A percentile compares a stretch with the other conserved stretches of the same genome.
Evolutionary conservation across 2,113 vertebrate species (phyloP).

Genomic region (Falcunculus frontatus): DNA sequence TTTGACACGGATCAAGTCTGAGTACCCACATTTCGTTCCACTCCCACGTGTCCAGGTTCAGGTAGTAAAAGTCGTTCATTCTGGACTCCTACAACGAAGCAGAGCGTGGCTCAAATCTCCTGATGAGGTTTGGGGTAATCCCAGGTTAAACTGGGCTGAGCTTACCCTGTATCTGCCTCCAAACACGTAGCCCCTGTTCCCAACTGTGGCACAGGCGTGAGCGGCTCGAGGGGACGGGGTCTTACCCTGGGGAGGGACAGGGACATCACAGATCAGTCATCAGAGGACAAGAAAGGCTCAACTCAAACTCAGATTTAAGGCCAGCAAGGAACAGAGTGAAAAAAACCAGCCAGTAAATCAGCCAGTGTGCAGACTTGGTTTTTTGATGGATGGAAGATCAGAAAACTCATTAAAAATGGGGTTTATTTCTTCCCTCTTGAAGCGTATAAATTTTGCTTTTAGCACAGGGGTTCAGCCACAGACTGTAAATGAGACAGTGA

Average conservation of each 20-base stretch:
- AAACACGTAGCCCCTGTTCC: slow-evolving; percentile 91
- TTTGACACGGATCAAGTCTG: rapidly evolving
- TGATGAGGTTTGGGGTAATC: background rate
- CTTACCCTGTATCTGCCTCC: slow-evolving; percentile 91
- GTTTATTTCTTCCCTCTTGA: background rate
- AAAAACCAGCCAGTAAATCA: background rate
- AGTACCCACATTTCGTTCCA: slow-evolving; percentile 93
- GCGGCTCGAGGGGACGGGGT: slow-evolving; percentile 90
- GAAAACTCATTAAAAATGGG: background rate
- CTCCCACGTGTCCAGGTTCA: slow-evolving; percentile 92
- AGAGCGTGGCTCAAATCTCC: background rate
- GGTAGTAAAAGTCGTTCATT: slow-evolving; percentile 91
- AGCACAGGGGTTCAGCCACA: background rate
- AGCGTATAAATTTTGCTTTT: background rate
- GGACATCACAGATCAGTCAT: background rate
- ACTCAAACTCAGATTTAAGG: background rate
- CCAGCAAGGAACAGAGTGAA: background rate
- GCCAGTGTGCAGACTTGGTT: background rate
- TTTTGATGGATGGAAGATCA: background rate
- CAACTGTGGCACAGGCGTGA: slow-evolving; percentile 89
- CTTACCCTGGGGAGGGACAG: slow-evolving; percentile 76
- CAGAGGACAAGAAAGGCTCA: background rate
- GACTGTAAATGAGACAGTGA: background rate
- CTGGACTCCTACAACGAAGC: slow-evolving; percentile 80
- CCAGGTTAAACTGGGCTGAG: background rate